Percentiles rank a stretch among this genome's conserved stretches.
Conservation (phyloP, 2,888 invertebrate genomes). For the Gymnocheta viridis region DNA sequence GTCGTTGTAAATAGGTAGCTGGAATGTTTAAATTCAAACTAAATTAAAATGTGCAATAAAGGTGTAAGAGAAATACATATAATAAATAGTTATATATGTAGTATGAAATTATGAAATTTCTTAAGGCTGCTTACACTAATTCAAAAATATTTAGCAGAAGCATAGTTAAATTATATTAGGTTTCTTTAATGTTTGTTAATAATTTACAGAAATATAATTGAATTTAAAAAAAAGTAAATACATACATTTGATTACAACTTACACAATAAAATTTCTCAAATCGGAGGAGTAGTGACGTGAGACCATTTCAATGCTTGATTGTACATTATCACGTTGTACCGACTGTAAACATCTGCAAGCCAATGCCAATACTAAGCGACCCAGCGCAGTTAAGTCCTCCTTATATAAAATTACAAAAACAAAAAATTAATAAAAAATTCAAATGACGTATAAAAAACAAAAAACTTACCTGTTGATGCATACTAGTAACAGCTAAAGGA, state of each 20-base stretch:
- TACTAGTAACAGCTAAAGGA: conserved; percentile 86
- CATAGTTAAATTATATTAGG: not conserved
- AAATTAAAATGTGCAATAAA: not conserved
- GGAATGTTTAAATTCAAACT: conserved; percentile 50
- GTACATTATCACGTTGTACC: conserved; percentile 92
- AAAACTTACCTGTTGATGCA: conserved; percentile 85
- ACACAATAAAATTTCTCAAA: conserved; percentile 96
- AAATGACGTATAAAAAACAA: not conserved
- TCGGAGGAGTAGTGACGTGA: conserved; percentile 95
- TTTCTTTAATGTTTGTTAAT: not conserved
- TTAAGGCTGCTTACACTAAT: not conserved
- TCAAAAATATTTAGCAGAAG: not conserved
- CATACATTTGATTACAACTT: conserved; percentile 78
- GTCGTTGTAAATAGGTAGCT: conserved; percentile 89
- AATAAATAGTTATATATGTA: too few species aligned
- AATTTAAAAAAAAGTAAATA: conserved; percentile 26
- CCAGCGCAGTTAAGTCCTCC: conserved; percentile 95
- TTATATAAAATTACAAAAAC: conserved; percentile 62
- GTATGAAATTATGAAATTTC: too few species aligned
- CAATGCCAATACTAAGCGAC: conserved; percentile 93
- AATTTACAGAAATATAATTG: conserved; percentile 13
- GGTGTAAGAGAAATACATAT: too few species aligned
- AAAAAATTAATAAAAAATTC: not conserved
- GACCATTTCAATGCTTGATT: conserved; percentile 94
- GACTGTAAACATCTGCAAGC: conserved; percentile 96